Percentiles rank a stretch among this genome's conserved stretches.
Evolutionary conservation across 2,797 vertebrate species (phyloP).

Genomic region (Dermochelys coriacea): DNA sequence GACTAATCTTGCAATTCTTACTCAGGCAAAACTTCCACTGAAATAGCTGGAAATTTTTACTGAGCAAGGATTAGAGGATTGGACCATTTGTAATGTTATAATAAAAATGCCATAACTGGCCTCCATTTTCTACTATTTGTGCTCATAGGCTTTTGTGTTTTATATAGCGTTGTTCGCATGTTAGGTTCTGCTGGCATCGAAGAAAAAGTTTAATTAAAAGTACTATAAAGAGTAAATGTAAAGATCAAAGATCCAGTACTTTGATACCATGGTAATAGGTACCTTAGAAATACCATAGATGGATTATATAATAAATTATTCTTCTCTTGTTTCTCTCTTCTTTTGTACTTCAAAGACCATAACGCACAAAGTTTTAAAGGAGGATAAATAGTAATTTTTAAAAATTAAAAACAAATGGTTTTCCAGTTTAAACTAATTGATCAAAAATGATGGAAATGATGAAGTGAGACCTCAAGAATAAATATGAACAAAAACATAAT

Average conservation of each 20-base stretch:
- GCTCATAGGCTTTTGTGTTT: conserved; percentile 11
- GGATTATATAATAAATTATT: conserved; percentile 60
- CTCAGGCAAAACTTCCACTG: background rate
- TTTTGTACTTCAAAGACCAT: conserved; percentile 34
- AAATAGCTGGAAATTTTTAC: background rate
- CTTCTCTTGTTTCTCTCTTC: conserved; percentile 41
- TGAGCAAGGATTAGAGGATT: background rate
- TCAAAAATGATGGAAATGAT: conserved; percentile 67
- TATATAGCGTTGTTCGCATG: conserved; percentile 24
- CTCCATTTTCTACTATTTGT: background rate
- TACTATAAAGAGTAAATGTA: background rate
- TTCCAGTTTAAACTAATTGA: conserved; percentile 68
- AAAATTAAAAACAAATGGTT: conserved; percentile 57
- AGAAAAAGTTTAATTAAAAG: conserved; percentile 67
- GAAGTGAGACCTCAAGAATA: conserved; percentile 60
- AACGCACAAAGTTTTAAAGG: conserved; percentile 51
- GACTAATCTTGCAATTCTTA: background rate
- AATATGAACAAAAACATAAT: conserved; percentile 71
- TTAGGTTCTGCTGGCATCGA: conserved; percentile 52
- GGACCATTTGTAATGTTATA: conserved; percentile 10
- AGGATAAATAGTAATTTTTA: conserved; percentile 58
- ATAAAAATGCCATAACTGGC: background rate
- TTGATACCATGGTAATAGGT: conserved; percentile 38
- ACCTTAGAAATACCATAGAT: conserved; percentile 55
- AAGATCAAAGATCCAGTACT: conserved; percentile 47